Conservation (phyloP, 2,888 invertebrate species). For the Eulithis prunata region DNA sequence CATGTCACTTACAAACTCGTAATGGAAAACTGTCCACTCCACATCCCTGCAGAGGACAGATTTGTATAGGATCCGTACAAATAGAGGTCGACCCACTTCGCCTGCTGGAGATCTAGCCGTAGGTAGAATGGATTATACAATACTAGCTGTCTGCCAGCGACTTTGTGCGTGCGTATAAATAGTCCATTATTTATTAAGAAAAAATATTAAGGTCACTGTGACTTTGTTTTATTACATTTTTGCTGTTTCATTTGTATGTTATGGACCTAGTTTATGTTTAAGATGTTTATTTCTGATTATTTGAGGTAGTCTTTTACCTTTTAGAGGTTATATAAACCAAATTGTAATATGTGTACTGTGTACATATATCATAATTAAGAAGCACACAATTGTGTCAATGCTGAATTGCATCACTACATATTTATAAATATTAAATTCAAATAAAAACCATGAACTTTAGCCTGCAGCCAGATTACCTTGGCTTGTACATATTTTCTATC, state of each 20-base stretch:
- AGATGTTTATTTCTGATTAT: constrained; percentile 10
- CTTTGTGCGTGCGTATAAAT: too few relatives aligned
- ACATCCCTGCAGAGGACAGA: constrained; percentile 18
- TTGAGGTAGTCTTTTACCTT: not conserved
- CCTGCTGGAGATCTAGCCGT: constrained; percentile 14
- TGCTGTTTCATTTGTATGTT: constrained; percentile 19
- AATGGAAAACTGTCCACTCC: constrained; percentile 34
- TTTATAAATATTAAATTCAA: constrained; percentile 21
- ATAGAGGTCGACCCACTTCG: constrained; percentile 26
- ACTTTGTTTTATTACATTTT: constrained; percentile 24
- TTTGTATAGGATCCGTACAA: constrained; percentile 33
- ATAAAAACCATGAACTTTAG: constrained; percentile 38
- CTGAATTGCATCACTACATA: constrained; percentile 38
- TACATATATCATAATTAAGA: constrained; percentile 12
- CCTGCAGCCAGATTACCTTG: constrained; percentile 15
- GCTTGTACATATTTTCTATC: constrained; percentile 11
- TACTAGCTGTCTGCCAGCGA: too few relatives aligned
- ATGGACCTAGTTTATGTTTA: constrained; percentile 8
- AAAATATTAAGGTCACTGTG: constrained; percentile 25
- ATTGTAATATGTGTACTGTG: not conserved
- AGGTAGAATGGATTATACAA: constrained; percentile 19
- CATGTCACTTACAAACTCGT: constrained; percentile 36
- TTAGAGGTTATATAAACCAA: constrained; percentile 13
- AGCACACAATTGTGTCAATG: constrained; percentile 37
- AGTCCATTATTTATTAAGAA: constrained; percentile 22